Conservation (phyloP, 2,113 vertebrate species). For the Desmodus rotundus region DNA sequence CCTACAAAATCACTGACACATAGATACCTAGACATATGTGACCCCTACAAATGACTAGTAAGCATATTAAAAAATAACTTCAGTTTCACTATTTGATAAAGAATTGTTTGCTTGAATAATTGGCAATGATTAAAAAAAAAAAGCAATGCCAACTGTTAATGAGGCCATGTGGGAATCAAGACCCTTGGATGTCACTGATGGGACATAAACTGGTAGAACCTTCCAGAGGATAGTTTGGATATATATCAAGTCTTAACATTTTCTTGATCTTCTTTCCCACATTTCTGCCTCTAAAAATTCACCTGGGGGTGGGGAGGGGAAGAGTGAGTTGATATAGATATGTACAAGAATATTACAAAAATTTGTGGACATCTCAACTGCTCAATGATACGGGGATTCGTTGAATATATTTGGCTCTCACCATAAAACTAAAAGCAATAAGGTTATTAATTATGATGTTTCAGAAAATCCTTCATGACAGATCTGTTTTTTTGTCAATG, state of each 20-base stretch:
- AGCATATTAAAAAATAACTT: neutral
- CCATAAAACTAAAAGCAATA: neutral
- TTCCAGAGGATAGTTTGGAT: neutral
- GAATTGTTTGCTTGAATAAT: neutral
- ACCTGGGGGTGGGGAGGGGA: neutral
- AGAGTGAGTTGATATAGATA: neutral
- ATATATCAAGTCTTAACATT: neutral
- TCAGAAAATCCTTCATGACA: neutral
- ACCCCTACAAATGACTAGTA: neutral
- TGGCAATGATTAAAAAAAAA: neutral
- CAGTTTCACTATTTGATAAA: neutral
- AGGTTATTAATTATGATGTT: neutral
- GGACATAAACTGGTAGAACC: neutral
- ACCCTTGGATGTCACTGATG: neutral
- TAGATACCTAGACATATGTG: neutral
- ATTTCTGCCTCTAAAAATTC: neutral
- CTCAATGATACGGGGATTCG: neutral
- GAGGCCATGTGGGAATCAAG: neutral
- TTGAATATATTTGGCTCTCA: neutral
- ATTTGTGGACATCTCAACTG: neutral
- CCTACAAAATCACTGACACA: neutral
- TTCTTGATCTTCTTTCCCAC: neutral
- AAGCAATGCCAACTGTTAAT: neutral
- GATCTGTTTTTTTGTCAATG: neutral
- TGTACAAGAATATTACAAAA: neutral